A percentile compares a stretch with the other conserved stretches of the same genome.
Conservation (phyloP, 2,113 vertebrate species). For the Oxyruncus cristatus region DNA sequence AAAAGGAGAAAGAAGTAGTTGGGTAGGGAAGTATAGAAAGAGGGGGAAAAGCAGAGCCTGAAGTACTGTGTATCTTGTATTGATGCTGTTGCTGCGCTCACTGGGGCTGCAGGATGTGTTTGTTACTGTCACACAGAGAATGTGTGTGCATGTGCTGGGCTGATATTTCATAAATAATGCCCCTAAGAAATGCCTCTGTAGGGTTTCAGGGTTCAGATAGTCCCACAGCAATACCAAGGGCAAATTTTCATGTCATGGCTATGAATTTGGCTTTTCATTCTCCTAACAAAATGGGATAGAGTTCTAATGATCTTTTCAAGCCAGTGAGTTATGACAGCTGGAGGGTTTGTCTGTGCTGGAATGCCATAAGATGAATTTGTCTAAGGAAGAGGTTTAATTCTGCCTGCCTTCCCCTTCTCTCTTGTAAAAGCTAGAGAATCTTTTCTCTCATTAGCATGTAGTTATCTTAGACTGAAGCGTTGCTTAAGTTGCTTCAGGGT, state of each 20-base stretch:
- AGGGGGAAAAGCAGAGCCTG: neutral
- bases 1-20: neutral
- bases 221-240: neutral
- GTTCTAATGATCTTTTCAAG: constrained; percentile 28
- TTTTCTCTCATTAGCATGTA: neutral
- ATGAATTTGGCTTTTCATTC: neutral
- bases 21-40: neutral
- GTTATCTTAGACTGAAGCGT: neutral
- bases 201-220: neutral
- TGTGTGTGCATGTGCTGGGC: neutral
- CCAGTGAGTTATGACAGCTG: constrained; percentile 12
- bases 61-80: neutral
- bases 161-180: neutral
- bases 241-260: neutral
- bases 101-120: neutral
- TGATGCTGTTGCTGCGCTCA: neutral
- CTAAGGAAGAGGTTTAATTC: neutral
- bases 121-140: neutral
- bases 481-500: neutral
- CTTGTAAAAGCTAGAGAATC: neutral
- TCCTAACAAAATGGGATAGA: neutral
- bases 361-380: neutral
- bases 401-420: neutral
- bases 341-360: constrained; percentile 6
- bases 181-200: neutral